These are phyloP conservation scores for Paedocypris micromegethes DNA, from an alignment of 2,797 vertebrate species.

Conservation along the genomic window DNA sequence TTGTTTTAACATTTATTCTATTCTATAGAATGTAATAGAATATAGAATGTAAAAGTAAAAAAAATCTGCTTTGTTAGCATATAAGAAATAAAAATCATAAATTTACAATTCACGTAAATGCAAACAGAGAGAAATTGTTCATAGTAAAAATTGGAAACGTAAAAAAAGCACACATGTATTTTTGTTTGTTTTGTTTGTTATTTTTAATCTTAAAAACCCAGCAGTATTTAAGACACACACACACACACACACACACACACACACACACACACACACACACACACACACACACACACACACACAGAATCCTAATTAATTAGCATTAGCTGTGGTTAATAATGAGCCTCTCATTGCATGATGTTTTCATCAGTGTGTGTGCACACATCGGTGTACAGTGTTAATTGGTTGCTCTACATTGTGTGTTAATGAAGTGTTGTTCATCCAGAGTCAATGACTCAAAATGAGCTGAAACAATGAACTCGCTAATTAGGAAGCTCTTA, in stretches of 20 bases:
- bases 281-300: constrained; percentile 26
- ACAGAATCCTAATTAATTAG: constrained; percentile 92
- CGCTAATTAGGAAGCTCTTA: constrained; percentile 67
- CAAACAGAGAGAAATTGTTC: too few relatives aligned
- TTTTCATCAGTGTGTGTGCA: constrained; percentile 68
- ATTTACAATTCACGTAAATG: too few relatives aligned
- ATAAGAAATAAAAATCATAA: too few relatives aligned
- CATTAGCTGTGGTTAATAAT: constrained; percentile 99
- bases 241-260: constrained; percentile 17
- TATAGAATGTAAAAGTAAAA: too few relatives aligned
- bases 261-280: neutral
- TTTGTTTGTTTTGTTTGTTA: too few relatives aligned
- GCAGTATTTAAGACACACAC: too few relatives aligned
- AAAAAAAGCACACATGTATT: too few relatives aligned
- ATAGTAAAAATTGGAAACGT: too few relatives aligned
- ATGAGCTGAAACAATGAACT: constrained; percentile 57
- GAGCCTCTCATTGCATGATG: constrained; percentile 54
- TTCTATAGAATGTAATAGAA: too few relatives aligned
- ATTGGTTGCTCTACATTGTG: constrained; percentile 77
- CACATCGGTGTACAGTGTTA: constrained; percentile 85
- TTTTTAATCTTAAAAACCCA: too few relatives aligned
- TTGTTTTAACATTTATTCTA: too few relatives aligned
- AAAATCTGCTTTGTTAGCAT: too few relatives aligned
- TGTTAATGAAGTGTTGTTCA: constrained; percentile 73
- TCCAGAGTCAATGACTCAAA: constrained; percentile 57